phyloP scores from a whole-genome alignment of 1,140 invertebrate species.

The Drepana arcuata region DNA sequence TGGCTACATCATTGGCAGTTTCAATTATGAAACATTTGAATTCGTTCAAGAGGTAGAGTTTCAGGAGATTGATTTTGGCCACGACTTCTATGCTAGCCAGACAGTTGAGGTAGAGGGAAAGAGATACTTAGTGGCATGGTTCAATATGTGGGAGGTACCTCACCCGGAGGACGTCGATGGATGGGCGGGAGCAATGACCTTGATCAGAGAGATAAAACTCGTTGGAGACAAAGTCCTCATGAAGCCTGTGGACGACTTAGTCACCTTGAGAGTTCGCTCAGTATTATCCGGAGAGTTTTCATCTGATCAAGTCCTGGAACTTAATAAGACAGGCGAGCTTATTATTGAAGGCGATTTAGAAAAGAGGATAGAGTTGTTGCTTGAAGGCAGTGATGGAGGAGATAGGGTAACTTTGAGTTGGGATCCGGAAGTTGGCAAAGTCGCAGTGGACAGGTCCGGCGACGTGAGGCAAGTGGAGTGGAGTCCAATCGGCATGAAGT shows the following conservation, averaged over 20 bases:
- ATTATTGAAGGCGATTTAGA: constrained; percentile 31
- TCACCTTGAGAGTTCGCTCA: constrained; percentile 24
- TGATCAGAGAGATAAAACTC: constrained; percentile 45
- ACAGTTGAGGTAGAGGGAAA: constrained; percentile 46
- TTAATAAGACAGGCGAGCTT: constrained; percentile 41
- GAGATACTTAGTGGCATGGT: constrained; percentile 54
- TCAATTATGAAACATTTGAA: constrained; percentile 49
- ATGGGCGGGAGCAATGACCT: constrained; percentile 56
- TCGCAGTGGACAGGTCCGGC: constrained; percentile 33
- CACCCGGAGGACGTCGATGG: constrained; percentile 50
- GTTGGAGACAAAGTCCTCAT: constrained; percentile 36
- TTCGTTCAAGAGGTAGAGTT: constrained; percentile 44
- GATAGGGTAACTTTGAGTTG: constrained; percentile 33
- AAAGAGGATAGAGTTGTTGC: constrained; percentile 33
- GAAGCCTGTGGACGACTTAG: constrained; percentile 40
- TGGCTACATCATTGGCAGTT: constrained; percentile 56
- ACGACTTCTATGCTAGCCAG: constrained; percentile 65
- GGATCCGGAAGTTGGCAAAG: constrained; percentile 35
- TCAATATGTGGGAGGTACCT: constrained; percentile 58
- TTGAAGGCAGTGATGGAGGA: constrained; percentile 40
- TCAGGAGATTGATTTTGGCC: constrained; percentile 59
- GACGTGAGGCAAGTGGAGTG: constrained; percentile 52
- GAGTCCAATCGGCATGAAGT: constrained; percentile 23
- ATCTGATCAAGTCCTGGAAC: constrained; percentile 17
- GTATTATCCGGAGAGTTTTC: constrained; percentile 19